Percentiles rank a stretch among this genome's conserved stretches.
Evolutionary conservation across 1,140 invertebrate genomes (phyloP).

Genomic region (Sitophilus oryzae): DNA sequence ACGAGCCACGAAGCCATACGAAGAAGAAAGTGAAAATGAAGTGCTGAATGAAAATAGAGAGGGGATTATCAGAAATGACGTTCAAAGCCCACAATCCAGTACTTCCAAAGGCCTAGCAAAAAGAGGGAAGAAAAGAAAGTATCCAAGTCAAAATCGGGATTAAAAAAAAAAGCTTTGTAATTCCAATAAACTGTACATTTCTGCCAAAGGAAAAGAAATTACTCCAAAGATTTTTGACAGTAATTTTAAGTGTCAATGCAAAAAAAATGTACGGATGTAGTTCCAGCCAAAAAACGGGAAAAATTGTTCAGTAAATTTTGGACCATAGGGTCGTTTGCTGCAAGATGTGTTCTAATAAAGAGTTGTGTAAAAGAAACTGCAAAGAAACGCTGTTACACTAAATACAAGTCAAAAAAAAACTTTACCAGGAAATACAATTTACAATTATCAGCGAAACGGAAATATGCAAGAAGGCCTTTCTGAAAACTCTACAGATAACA

Average conservation of each 20-base stretch:
- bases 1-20: neutral
- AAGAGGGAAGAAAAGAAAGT: too few species aligned
- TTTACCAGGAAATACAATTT: too few species aligned
- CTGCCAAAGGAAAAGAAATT: conserved; percentile 2
- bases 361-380: neutral
- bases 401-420: neutral
- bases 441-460: too few species aligned
- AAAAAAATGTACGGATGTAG: neutral
- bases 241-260: neutral
- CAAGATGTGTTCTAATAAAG: neutral
- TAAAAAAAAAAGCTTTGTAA: neutral
- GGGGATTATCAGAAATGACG: neutral
- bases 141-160: neutral
- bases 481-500: neutral
- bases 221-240: neutral
- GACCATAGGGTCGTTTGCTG: neutral
- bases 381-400: conserved; percentile 1
- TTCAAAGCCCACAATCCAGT: neutral
- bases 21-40: neutral
- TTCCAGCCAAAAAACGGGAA: conserved; percentile 1
- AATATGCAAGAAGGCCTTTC: too few species aligned
- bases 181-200: neutral
- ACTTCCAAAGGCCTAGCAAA: neutral
- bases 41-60: too few species aligned
- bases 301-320: neutral